Base-by-base conservation (phyloP, 2,888 invertebrate species). In the Xestia rhomboidea region DNA sequence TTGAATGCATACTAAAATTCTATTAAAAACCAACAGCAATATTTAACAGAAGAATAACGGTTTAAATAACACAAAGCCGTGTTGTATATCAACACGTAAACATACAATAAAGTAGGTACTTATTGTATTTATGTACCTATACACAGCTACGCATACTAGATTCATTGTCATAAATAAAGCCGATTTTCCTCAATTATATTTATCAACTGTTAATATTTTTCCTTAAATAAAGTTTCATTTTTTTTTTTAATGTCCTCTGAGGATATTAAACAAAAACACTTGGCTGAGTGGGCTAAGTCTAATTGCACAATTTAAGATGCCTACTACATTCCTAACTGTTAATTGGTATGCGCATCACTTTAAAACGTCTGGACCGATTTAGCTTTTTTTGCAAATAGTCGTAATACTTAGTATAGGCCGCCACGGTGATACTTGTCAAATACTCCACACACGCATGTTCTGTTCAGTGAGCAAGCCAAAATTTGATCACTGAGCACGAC, bases 401-500 rank as follows among this genome's bases (percentile, higher is more conserved):
- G 30, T 18, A 30, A 60, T 3, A n/a, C n/a, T n/a, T n/a, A 60
- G 18, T 18, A 4, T n/a, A n/a, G n/a, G n/a, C n/a, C 8, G 24
- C 21, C 41, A 54, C 21, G 18, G 11, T 2, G n/a, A 54, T 18
- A 41, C 18, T 13, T 2, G 38, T 38, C 1, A 62, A 62, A 63
- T 63, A 63, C 27, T 63, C 30, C 10, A 34, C 34, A 62, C 38
- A 54, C n/a, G 30, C n/a, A 46, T 44, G 57, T 82, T 67, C 51
- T 44, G 57, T 82, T 69, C 68, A 69, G 15, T 67, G 51, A 8
- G 24, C 51, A 69, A 66, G 51, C 70, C 51, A 66, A 30, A 60
- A 64, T 38, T 46, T 62, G 60, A 7, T 15, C 66, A 69, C 18
- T 69, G 66, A 60, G 7, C 66, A 82, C 76, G 68, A n/a, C 68